Evolutionary conservation across 2,113 vertebrate species (phyloP), one percentile per base, ranked within the genome.

Genomic region (Crocuta crocuta): DNA sequence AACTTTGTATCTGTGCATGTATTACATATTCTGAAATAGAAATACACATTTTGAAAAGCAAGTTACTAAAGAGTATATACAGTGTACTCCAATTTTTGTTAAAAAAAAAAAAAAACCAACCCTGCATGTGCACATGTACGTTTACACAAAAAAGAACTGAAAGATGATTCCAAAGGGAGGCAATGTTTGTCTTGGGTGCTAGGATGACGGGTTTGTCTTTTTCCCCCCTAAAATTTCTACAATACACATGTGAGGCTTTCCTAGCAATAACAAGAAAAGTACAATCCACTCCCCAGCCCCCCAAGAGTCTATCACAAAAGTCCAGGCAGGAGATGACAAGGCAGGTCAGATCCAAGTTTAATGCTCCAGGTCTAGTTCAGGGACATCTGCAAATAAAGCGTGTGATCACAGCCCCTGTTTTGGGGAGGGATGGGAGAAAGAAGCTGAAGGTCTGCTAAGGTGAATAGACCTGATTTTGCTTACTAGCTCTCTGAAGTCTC

Each of bases 21-120:
- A 70, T 66, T 80, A 89, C 50, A 87, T 89, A 89, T 91, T 76
- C 81, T 97, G 93, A 96, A 96, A 95, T 95, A 97, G 43, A 97
- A 96, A 90, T 83, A 92, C 70, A 68, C 84, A 63, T 89, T 93
- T 95, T 95, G 76, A 96, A 98, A 97, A 97, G 96, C 70, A 94
- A 89, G 35, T 96, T 90, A 80, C 92, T 92, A 79, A 97, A 96
- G 90, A 96, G 10, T 80, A 91, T 94, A 79, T 91, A 73, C 89
- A 96, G 28, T 63, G 19, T 63, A 76, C 71, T 92, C 43, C 55
- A 78, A 31, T 68, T 90, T 91, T 91, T 82, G 45, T 85, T 78
- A 33, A 35, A 73, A 95, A 94, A 85, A 79, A 90, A 26, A 90
- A 26, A 19, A 23, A 43, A 45, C 26, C 17, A 91, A 63, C 65